phyloP scores from a whole-genome alignment of 2,113 vertebrate species.

The Nothobranchius furzeri region DNA sequence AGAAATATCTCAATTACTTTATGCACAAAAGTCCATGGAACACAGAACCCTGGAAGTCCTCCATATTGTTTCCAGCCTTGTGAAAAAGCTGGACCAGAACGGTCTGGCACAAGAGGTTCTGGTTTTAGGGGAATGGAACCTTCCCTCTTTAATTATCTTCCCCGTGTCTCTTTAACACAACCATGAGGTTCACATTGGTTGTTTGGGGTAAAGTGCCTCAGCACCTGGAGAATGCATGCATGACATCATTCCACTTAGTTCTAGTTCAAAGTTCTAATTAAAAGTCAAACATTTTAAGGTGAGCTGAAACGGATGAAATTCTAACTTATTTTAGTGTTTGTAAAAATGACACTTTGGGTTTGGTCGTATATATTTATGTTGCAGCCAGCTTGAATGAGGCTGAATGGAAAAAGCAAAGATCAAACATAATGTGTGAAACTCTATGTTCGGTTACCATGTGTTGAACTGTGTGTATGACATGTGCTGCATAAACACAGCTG shows the following conservation, averaged over 20 bases:
- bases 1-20: too few species aligned
- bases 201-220: background rate
- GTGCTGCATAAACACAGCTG: too few species aligned
- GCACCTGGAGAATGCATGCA: background rate
- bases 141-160: background rate
- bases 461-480: too few species aligned
- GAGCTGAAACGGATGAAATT: too few species aligned
- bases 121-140: background rate
- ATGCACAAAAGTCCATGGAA: background rate
- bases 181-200: background rate
- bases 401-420: too few species aligned
- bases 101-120: background rate
- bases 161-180: background rate
- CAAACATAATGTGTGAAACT: too few species aligned
- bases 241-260: background rate
- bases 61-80: background rate
- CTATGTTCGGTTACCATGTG: too few species aligned
- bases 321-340: too few species aligned
- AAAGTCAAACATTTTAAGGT: too few species aligned
- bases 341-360: too few species aligned
- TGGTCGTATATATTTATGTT: too few species aligned
- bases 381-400: background rate
- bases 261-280: background rate
- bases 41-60: background rate
- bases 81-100: background rate